Percentiles rank a stretch among this genome's conserved stretches.
Conservation (phyloP, 2,113 vertebrate species). For the Gallinago undulata region DNA sequence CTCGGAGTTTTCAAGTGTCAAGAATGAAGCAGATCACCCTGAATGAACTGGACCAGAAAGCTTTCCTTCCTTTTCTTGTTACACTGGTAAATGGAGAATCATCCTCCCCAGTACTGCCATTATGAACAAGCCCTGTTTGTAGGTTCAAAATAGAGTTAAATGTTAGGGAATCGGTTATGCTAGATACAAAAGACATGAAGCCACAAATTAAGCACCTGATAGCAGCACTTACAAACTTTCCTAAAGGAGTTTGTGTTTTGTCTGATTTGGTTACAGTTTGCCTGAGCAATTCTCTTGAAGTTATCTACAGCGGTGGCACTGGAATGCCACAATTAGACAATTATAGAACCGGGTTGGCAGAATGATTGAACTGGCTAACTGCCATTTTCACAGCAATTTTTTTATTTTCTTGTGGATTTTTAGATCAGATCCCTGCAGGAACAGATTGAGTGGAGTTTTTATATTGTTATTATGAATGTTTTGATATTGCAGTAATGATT, state of each 20-base stretch:
- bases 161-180: background rate
- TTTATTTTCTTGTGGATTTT: constrained; percentile 45
- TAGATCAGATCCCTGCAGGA: constrained; percentile 63
- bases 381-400: constrained; percentile 30
- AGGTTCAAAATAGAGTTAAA: background rate
- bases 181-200: background rate
- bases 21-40: background rate
- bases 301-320: background rate
- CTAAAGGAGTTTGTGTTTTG: background rate
- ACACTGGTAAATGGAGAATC: background rate
- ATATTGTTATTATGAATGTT: constrained; percentile 44
- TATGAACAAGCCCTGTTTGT: background rate
- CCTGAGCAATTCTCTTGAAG: background rate
- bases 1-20: background rate
- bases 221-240: background rate
- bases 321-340: background rate
- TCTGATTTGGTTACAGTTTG: background rate
- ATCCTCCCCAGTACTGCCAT: background rate
- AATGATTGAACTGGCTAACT: constrained; percentile 33
- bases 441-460: constrained; percentile 48
- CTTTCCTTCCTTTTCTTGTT: background rate
- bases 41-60: background rate
- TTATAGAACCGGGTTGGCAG: background rate
- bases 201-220: background rate
- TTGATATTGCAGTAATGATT: constrained; percentile 51